Evolutionary conservation across 2,797 vertebrate genomes (phyloP), one percentile per base, ranked within the genome.

Genomic region (Parotocinclus haroldoi): DNA sequence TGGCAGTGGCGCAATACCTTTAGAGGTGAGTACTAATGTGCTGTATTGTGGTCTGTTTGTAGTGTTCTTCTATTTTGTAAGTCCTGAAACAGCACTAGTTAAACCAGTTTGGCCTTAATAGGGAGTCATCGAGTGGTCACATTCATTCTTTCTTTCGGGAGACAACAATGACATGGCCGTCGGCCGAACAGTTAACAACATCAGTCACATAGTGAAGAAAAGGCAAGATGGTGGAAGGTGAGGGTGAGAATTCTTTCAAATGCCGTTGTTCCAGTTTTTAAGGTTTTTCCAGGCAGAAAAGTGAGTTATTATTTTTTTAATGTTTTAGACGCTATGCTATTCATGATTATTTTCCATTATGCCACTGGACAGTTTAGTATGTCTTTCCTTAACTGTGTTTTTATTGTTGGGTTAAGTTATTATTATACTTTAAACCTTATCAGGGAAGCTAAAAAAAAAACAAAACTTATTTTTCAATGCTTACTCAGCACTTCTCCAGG

Each of bases 1-100:
- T 79, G 96, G 96, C 58, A 98, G 93, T 9, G 96, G 96, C 77
- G 94, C 96, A 0, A 98, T 99, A 83, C 94, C 97, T 18, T 85
- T 98, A 80, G 97, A 99, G 95, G 96, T 98, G 86, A 90, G 83
- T 56, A 27, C 10, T 65, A 6, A 7, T 14, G 9, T 38, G 18
- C 42, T 0, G 51, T 36, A 51, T 27, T 66, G 38, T 3, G 19
- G 14, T 39, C 37, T 52, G 12, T 27, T 38, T 18, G 0, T 7
- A n/a, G 4, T 60, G 6, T 17, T 42, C 56, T 16, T 7, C 12
- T 61, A 8, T 66, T 68, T n/a, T 36, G 7, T 53, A 18, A 61
- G 44, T 49, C 8, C 13, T 12, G 55, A 48, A 13, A 44, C 1
- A 1, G 18, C 12, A 13, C n/a, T 9, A 19, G 18, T 45, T 44